phyloP scores from a whole-genome alignment of 2,113 vertebrate species.

The Seriola dumerili region DNA sequence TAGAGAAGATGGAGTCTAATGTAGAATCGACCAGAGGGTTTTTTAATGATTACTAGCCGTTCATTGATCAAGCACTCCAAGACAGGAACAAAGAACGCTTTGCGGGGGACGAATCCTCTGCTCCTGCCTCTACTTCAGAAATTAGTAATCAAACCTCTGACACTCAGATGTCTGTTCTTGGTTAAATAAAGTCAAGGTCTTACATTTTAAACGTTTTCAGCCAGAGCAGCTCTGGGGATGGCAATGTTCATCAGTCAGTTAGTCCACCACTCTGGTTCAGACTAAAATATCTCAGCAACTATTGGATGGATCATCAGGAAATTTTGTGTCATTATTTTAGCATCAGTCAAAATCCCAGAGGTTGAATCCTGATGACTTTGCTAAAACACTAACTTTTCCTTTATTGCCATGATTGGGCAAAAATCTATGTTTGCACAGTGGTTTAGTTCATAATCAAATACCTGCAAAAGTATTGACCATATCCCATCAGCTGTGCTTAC shows the following conservation, averaged over 20 bases:
- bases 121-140: slow-evolving; percentile 29
- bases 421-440: too few species aligned
- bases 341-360: background rate
- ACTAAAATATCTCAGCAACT: background rate
- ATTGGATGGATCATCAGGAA: background rate
- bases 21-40: slow-evolving; percentile 63
- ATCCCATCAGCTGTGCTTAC: too few species aligned
- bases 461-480: too few species aligned
- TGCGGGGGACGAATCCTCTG: slow-evolving; percentile 36
- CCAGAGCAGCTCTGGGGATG: background rate
- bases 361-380: background rate
- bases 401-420: too few species aligned
- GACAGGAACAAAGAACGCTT: slow-evolving; percentile 46
- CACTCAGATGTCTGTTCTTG: slow-evolving; percentile 6
- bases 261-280: background rate
- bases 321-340: background rate
- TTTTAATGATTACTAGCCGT: slow-evolving; percentile 56
- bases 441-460: too few species aligned
- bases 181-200: background rate
- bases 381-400: too few species aligned
- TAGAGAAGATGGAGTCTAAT: slow-evolving; percentile 64
- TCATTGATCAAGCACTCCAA: slow-evolving; percentile 63
- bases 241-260: background rate
- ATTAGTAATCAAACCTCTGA: slow-evolving; percentile 20
- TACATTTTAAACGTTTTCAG: background rate